phyloP scores from a whole-genome alignment of 2,113 vertebrate genomes.

The Scomber scombrus region DNA sequence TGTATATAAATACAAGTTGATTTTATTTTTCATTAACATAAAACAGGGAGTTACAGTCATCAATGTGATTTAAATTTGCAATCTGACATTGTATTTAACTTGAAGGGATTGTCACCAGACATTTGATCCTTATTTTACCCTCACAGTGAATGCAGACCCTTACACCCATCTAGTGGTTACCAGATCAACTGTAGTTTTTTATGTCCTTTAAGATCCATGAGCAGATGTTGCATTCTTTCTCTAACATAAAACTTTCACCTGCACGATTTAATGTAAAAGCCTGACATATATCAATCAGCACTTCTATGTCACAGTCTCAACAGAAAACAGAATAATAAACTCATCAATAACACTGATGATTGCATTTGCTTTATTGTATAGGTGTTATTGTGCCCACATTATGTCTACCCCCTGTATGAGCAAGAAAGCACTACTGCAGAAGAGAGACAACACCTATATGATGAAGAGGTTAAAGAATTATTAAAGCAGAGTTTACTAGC shows the following conservation, averaged over 20 bases:
- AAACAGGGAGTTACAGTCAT: not conserved
- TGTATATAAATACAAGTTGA: not conserved
- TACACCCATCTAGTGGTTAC: constrained; percentile 74
- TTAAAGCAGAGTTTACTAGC: no score
- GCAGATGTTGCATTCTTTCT: constrained; percentile 3
- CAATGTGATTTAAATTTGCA: not conserved
- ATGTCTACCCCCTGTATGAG: not conserved
- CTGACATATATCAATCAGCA: no score
- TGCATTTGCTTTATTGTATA: not conserved
- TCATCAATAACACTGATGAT: no score
- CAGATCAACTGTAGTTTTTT: constrained; percentile 14
- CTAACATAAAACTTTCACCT: not conserved
- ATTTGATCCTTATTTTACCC: not conserved
- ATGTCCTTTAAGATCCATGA: not conserved
- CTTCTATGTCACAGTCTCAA: no score
- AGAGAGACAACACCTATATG: not conserved
- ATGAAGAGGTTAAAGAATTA: no score
- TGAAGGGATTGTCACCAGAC: not conserved
- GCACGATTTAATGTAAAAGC: no score
- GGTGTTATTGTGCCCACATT: not conserved
- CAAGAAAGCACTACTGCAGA: not conserved
- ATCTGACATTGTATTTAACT: not conserved
- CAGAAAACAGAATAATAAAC: no score
- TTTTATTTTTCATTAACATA: not conserved
- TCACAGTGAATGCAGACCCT: constrained; percentile 16